Evolutionary conservation across 2,888 invertebrate species (phyloP).

Genomic region (Epinotia demarniana): DNA sequence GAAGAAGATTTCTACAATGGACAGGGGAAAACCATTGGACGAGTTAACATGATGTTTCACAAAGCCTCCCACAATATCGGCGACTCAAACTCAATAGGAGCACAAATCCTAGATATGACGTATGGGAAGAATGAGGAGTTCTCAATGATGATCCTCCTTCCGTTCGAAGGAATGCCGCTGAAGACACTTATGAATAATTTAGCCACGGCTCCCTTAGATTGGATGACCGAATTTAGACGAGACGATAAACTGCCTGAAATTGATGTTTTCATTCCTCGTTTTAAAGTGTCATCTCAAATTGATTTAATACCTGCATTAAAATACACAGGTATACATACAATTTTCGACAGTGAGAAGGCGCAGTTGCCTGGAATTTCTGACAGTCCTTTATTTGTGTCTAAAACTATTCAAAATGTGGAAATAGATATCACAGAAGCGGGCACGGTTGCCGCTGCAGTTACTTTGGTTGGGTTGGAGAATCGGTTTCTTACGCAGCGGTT

Average conservation of each 20-base stretch:
- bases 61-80: conserved; percentile 84
- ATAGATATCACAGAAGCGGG: conserved; percentile 91
- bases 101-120: conserved; percentile 87
- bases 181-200: conserved; percentile 81
- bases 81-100: conserved; percentile 81
- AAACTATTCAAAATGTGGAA: conserved; percentile 88
- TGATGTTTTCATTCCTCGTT: conserved; percentile 86
- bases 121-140: conserved; percentile 86
- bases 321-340: conserved; percentile 86
- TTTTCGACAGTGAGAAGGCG: conserved; percentile 84
- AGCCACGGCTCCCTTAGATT: conserved; percentile 72
- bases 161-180: conserved; percentile 82
- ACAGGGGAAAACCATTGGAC: conserved; percentile 78
- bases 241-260: conserved; percentile 78
- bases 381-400: conserved; percentile 83
- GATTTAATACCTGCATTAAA: conserved; percentile 75
- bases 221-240: conserved; percentile 79
- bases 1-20: conserved; percentile 85
- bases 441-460: conserved; percentile 87
- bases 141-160: conserved; percentile 87
- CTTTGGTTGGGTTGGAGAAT: conserved; percentile 79
- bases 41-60: conserved; percentile 91
- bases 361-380: conserved; percentile 86
- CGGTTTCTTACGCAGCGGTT: conserved; percentile 82
- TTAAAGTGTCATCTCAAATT: conserved; percentile 79